Evolutionary conservation across 1,140 invertebrate species (phyloP).

Genomic region (Sycobia sp.): DNA sequence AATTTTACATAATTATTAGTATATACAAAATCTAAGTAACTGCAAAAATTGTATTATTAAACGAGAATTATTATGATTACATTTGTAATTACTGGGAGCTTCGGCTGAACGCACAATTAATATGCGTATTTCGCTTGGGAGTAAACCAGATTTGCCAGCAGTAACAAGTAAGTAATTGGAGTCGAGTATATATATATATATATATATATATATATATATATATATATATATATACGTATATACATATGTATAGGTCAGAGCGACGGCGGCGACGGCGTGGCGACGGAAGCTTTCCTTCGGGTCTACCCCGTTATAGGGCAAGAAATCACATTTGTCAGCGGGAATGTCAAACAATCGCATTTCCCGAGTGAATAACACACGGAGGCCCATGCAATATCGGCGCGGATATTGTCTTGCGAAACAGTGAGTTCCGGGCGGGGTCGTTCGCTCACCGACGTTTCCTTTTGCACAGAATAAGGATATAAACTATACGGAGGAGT

Average conservation of each 20-base stretch:
- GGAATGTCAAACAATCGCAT: constrained; percentile 47
- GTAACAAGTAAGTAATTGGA: constrained; percentile 10
- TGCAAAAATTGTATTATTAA: too few relatives aligned
- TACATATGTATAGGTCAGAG: background rate
- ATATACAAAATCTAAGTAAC: too few relatives aligned
- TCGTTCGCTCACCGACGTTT: background rate
- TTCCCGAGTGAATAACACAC: constrained; percentile 51
- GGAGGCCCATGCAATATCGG: constrained; percentile 49
- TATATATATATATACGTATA: too few relatives aligned
- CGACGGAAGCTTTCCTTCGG: background rate
- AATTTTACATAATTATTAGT: too few relatives aligned
- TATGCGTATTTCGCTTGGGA: too few relatives aligned
- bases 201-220: too few relatives aligned
- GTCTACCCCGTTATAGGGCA: background rate
- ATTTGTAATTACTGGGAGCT: too few relatives aligned
- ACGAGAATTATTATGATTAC: too few relatives aligned
- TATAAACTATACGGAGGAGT: background rate
- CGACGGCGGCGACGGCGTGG: background rate
- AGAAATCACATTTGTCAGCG: constrained; percentile 33
- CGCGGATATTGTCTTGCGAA: constrained; percentile 56
- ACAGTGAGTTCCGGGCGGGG: constrained; percentile 37
- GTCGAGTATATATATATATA: background rate
- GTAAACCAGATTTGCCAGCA: too few relatives aligned
- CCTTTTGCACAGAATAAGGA: background rate
- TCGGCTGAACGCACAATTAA: too few relatives aligned